These are phyloP conservation scores for Drosophila saltans DNA, from an alignment of 1,140 invertebrate genomes.

Conservation along the genomic window DNA sequence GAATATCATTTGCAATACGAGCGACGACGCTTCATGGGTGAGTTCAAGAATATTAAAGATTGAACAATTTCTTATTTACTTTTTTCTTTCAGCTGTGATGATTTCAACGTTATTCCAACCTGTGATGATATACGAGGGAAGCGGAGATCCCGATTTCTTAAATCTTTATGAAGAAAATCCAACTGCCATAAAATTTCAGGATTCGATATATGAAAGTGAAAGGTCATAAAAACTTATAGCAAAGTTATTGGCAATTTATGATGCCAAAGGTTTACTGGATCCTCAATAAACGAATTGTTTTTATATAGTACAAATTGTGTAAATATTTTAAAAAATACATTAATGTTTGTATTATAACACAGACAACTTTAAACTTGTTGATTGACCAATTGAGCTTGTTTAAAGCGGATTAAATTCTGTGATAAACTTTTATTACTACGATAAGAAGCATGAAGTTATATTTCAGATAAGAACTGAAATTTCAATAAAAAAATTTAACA, in stretches of 20 bases:
- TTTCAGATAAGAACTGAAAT: background rate
- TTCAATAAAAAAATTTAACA: background rate
- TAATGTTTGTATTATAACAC: background rate
- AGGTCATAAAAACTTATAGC: constrained; percentile 38
- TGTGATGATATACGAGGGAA: constrained; percentile 51
- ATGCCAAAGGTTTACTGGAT: constrained; percentile 64
- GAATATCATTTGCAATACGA: constrained; percentile 70
- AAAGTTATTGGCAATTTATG: constrained; percentile 47
- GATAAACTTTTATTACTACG: constrained; percentile 14
- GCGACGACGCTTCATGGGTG: constrained; percentile 59
- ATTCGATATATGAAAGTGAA: constrained; percentile 42
- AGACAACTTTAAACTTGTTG: background rate
- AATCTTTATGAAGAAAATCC: constrained; percentile 46
- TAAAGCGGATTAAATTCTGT: background rate
- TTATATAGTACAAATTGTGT: no score
- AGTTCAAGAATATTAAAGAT: background rate
- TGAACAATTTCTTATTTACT: background rate
- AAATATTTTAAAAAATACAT: no score
- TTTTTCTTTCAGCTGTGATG: constrained; percentile 26
- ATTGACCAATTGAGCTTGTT: background rate
- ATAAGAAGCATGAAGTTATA: background rate
- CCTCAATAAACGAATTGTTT: constrained; percentile 24
- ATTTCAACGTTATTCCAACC: constrained; percentile 45
- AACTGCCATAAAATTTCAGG: constrained; percentile 48
- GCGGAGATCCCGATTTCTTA: constrained; percentile 44